Conservation (phyloP, 1,140 invertebrate genomes). For the Phymastichus coffea region DNA sequence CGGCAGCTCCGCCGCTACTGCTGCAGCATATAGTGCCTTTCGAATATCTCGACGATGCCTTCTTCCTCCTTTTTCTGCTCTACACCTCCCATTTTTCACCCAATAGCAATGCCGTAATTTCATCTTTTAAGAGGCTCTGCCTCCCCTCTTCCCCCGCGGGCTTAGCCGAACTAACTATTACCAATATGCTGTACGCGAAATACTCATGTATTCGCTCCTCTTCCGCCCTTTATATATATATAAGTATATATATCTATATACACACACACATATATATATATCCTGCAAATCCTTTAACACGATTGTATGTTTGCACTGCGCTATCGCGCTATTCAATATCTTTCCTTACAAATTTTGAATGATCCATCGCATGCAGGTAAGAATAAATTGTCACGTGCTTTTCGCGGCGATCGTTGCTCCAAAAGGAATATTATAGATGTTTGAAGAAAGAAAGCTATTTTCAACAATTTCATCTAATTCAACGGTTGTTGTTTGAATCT, state of each 20-base stretch:
- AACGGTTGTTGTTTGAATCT: no score
- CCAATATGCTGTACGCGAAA: not conserved
- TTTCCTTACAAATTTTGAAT: no score
- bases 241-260: not conserved
- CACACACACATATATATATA: not conserved
- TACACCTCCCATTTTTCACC: conserved; percentile 1
- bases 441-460: no score
- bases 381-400: no score
- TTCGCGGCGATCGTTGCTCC: no score
- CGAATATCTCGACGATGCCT: conserved; percentile 13
- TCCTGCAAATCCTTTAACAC: not conserved
- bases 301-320: not conserved
- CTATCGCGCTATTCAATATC: no score
- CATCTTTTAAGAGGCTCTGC: not conserved
- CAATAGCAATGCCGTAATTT: conserved; percentile 6
- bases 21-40: no score
- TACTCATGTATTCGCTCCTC: not conserved
- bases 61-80: conserved; percentile 1
- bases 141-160: not conserved
- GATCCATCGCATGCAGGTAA: no score
- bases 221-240: conserved; percentile 9
- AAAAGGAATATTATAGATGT: no score
- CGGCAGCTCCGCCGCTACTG: not conserved
- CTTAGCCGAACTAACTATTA: conserved; percentile 15
- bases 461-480: no score